A percentile compares a stretch with the other conserved stretches of the same genome.
These are phyloP conservation scores for Mellilla xanthometata DNA, from an alignment of 2,888 invertebrate species.

Conservation along the genomic window DNA sequence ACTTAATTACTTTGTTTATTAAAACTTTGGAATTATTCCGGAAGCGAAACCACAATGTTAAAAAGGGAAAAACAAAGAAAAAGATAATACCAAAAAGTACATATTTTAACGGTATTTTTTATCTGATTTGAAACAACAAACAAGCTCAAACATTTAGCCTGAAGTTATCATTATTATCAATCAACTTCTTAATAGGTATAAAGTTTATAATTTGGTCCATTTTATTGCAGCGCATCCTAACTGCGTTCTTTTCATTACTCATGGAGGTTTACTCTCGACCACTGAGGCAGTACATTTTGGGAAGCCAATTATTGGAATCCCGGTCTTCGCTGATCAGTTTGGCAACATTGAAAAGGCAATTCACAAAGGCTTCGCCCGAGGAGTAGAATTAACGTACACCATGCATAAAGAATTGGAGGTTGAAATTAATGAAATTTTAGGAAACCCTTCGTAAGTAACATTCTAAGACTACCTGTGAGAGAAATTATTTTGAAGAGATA, in stretches of 20 bases:
- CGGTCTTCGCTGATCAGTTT: slow-evolving; percentile 42
- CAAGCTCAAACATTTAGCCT: too few relatives aligned
- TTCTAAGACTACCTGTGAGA: too few relatives aligned
- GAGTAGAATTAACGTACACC: slow-evolving; percentile 33
- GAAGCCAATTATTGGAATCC: slow-evolving; percentile 42
- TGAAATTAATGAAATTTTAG: slow-evolving; percentile 33
- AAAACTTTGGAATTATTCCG: too few relatives aligned
- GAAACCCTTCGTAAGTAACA: slow-evolving; percentile 35
- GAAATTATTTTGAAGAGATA: too few relatives aligned
- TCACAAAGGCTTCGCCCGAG: slow-evolving; percentile 32
- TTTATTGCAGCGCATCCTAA: slow-evolving; percentile 44
- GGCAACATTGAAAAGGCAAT: slow-evolving; percentile 34
- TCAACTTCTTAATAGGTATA: too few relatives aligned
- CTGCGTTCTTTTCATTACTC: slow-evolving; percentile 41
- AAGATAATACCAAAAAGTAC: too few relatives aligned
- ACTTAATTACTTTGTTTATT: background rate
- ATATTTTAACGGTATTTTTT: too few relatives aligned
- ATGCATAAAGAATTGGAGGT: slow-evolving; percentile 31
- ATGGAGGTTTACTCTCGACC: slow-evolving; percentile 41
- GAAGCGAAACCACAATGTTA: too few relatives aligned
- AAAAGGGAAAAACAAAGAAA: too few relatives aligned
- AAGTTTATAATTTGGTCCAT: too few relatives aligned
- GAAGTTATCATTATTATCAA: too few relatives aligned
- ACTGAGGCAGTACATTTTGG: slow-evolving; percentile 42
- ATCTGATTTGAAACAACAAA: too few relatives aligned